Evolutionary conservation across 2,113 vertebrate species (phyloP), one percentile per base, ranked within the genome.

Genomic region (Litocranius walleri): DNA sequence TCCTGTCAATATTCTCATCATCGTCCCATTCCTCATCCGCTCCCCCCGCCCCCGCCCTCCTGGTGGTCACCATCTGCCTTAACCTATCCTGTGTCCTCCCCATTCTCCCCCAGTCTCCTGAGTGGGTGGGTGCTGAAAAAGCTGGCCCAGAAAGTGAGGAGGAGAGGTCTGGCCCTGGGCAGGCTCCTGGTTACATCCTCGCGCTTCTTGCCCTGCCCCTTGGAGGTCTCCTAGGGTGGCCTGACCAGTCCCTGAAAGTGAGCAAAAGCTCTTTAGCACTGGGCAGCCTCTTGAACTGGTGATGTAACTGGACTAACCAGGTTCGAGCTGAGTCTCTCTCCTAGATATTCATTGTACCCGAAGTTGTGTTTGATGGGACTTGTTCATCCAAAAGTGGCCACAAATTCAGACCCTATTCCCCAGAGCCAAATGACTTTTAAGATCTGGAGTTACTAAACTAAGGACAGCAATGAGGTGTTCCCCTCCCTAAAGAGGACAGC

Each of bases 41-140:
- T n/a, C n/a, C 6, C 17, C 62, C 12, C 56, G 8, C 90, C 29
- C 13, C 10, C 33, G 6, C 50, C 85, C 56, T 94, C 71, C 90
- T 74, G 94, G 98, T 74, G 93, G 67, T 87, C 94, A 88, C 93
- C 96, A 48, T 85, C 82, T 94, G 81, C 36, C 33, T 90, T 81
- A 67, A 81, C 45, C 57, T 59, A 7, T 50, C 85, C 27, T 84
- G 48, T 88, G 86, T 48, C 61, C 77, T 54, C 67, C 50, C 36
- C 13, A n/a, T 10, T n/a, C 8, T 1, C 17, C 82, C 52, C 52
- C 27, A 48, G 21, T 25, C 36, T 67, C 59, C 21, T 30, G 52
- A 83, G 67, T 33, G 56, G 43, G 81, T 50, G 78, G 74, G 54
- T 80, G 36, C 56, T 80, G 89, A 30, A 13, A 54, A 57, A 30